These are phyloP conservation scores for Zoroaster sp. DNA, from an alignment of 53 echinoderm and acorn worm species.

Conservation along the genomic window DNA sequence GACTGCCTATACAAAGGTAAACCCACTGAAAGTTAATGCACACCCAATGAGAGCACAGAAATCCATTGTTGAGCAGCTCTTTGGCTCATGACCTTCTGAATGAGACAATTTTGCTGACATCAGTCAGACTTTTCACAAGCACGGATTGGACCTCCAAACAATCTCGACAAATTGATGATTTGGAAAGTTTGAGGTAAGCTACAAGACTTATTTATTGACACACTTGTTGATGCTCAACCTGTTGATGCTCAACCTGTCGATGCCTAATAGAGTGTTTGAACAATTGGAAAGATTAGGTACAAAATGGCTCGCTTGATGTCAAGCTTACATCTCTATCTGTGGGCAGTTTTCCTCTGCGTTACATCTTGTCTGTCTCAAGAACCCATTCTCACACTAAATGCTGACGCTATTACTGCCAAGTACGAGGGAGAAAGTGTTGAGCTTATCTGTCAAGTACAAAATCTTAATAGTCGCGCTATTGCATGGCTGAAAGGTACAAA, in stretches of 20 bases:
- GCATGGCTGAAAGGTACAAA: neutral
- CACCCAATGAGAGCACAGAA: too few species aligned
- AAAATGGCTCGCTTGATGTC: neutral
- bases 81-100: neutral
- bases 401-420: neutral
- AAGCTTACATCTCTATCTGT: neutral
- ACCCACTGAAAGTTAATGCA: too few species aligned
- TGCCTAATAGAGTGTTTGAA: too few species aligned
- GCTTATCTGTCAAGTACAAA: slow-evolving; percentile 8
- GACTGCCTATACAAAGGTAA: too few species aligned
- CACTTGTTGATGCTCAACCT: too few species aligned
- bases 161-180: too few species aligned
- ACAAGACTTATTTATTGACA: too few species aligned
- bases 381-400: neutral
- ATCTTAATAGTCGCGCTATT: neutral
- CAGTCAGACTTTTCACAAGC: too few species aligned
- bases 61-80: neutral
- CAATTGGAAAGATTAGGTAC: neutral
- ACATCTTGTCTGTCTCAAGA: neutral
- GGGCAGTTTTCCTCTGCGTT: neutral
- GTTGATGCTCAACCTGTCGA: too few species aligned
- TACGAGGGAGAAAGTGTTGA: neutral
- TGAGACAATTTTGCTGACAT: too few species aligned
- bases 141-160: too few species aligned
- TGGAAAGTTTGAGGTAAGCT: too few species aligned